A percentile compares a stretch with the other conserved stretches of the same genome.
These are phyloP conservation scores for Rhopalosiphum nymphaeae DNA, from an alignment of 2,888 invertebrate genomes.

Conservation along the genomic window DNA sequence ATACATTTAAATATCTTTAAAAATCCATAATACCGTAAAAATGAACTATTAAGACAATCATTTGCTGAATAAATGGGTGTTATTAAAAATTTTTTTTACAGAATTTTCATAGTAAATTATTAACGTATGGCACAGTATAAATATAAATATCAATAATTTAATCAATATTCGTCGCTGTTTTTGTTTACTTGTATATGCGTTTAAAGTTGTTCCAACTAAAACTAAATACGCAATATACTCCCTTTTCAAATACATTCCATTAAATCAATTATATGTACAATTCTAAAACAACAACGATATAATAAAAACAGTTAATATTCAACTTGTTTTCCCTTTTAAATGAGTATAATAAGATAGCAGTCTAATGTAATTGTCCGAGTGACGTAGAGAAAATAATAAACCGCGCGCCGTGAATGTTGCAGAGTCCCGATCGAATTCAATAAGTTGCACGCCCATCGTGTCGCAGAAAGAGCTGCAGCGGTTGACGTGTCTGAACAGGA, in stretches of 20 bases:
- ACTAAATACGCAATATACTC: background rate
- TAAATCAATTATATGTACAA: background rate
- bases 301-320: background rate
- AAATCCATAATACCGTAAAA: background rate
- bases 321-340: background rate
- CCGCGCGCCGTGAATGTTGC: background rate
- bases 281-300: background rate
- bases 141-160: background rate
- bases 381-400: background rate
- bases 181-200: background rate
- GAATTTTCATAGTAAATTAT: background rate
- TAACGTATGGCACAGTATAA: background rate
- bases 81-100: background rate
- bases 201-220: background rate
- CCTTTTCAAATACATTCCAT: background rate
- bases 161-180: background rate
- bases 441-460: conserved; percentile 45
- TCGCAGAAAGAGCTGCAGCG: conserved; percentile 44
- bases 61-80: background rate
- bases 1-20: background rate
- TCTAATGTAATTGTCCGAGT: background rate
- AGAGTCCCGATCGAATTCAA: conserved; percentile 56
- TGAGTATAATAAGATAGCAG: background rate
- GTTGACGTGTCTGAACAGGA: conserved; percentile 38
- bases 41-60: background rate